These are phyloP conservation scores for Motacilla tschutschensis DNA, from an alignment of 2,113 vertebrate species.

Conservation along the genomic window DNA sequence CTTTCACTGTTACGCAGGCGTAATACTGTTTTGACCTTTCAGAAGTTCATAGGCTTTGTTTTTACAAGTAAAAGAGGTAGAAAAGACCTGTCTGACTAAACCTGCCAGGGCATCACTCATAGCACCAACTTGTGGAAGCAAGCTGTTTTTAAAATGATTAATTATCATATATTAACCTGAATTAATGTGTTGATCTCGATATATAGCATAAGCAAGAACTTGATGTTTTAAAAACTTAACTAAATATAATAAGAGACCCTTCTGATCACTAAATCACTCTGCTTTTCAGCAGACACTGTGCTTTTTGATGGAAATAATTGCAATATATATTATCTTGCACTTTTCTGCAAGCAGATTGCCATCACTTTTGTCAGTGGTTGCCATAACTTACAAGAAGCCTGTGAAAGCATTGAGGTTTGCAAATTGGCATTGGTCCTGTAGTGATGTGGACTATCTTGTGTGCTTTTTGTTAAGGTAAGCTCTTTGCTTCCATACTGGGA, in stretches of 20 bases:
- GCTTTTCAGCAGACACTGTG: background rate
- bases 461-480: background rate
- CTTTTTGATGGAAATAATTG: background rate
- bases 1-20: background rate
- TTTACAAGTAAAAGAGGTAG: background rate
- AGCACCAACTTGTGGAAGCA: background rate
- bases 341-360: background rate
- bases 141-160: background rate
- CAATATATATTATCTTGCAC: accelerated
- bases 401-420: accelerated
- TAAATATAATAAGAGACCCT: background rate
- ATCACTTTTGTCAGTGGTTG: background rate
- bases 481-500: background rate
- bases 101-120: background rate
- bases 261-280: background rate
- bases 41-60: background rate
- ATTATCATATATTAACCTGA: background rate
- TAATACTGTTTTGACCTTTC: background rate
- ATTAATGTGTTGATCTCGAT: background rate
- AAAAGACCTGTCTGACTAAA: background rate
- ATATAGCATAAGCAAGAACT: background rate
- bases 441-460: background rate
- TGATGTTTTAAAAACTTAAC: background rate
- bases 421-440: background rate
- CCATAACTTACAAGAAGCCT: background rate